phyloP scores from a whole-genome alignment of 2,113 vertebrate genomes.

The Alligator mississippiensis region DNA sequence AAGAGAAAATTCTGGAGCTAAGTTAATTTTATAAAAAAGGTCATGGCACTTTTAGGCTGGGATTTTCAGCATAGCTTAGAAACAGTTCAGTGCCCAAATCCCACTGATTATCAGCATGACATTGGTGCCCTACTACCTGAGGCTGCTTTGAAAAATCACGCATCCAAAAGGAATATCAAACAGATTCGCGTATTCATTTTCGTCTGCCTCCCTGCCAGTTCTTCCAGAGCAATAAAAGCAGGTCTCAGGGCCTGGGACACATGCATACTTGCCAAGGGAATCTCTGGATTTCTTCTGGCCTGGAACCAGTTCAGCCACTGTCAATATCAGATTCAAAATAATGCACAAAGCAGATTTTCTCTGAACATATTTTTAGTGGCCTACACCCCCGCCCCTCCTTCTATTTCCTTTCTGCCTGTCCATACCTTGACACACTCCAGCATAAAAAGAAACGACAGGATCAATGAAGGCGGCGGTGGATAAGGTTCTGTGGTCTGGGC shows the following conservation, averaged over 20 bases:
- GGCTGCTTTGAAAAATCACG: too few species aligned
- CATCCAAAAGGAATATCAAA: too few species aligned
- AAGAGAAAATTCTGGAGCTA: neutral
- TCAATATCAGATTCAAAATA: neutral
- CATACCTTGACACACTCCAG: accelerated
- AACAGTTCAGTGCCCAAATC: too few species aligned
- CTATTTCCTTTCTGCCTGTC: conserved; percentile 24
- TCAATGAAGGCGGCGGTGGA: neutral
- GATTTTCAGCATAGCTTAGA: neutral
- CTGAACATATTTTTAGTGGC: neutral
- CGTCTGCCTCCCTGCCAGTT: too few species aligned
- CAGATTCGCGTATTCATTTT: too few species aligned
- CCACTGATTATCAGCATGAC: too few species aligned
- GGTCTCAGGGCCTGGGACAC: neutral
- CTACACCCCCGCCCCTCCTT: neutral
- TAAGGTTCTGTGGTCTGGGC: neutral
- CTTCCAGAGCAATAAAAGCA: neutral
- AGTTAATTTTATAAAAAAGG: too few species aligned
- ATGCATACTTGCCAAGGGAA: neutral
- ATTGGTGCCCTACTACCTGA: too few species aligned
- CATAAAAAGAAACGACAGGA: accelerated
- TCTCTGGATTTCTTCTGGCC: neutral
- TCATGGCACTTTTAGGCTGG: neutral
- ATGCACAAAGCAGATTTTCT: neutral
- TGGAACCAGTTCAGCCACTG: neutral